Conservation (phyloP, 2,797 vertebrate species). For the Lateolabrax maculatus region DNA sequence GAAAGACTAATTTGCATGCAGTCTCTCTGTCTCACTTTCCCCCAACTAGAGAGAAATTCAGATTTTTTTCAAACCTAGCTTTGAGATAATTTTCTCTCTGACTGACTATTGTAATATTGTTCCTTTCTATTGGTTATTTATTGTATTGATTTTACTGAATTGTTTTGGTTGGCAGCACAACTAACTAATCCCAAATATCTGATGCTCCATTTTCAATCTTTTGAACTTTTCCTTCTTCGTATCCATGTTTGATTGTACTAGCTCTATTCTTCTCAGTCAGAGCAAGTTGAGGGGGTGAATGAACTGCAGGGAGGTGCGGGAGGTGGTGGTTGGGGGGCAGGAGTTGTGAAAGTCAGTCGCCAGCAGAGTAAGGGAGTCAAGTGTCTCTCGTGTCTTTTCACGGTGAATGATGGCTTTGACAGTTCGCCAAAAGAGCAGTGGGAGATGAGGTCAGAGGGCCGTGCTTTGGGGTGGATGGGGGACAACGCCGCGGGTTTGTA, state of each 20-base stretch:
- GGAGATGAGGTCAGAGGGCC: conserved; percentile 72
- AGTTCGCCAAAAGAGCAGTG: conserved; percentile 85
- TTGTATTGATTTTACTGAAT: background rate
- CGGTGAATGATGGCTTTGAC: conserved; percentile 87
- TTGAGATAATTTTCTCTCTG: background rate
- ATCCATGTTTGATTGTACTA: conserved; percentile 33
- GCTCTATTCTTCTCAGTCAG: conserved; percentile 37
- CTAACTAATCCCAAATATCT: background rate
- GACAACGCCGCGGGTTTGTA: conserved; percentile 56
- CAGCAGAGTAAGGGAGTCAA: conserved; percentile 78
- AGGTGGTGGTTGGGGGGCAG: conserved; percentile 36
- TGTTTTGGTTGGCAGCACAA: background rate
- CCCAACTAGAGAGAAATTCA: background rate
- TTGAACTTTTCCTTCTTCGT: conserved; percentile 1
- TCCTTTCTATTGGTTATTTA: background rate
- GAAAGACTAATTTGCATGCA: conserved; percentile 29
- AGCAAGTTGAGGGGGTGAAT: conserved; percentile 54
- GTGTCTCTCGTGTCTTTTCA: conserved; percentile 83
- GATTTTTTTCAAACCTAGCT: background rate
- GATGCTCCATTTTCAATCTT: background rate
- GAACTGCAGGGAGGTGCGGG: conserved; percentile 24
- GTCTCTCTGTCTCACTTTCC: conserved; percentile 8
- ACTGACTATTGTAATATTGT: background rate
- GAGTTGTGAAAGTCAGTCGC: conserved; percentile 80
- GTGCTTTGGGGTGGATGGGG: conserved; percentile 66